Evolutionary conservation across 2,797 vertebrate species (phyloP), one percentile per base, ranked within the genome.

Genomic region (Hyperoplus immaculatus): DNA sequence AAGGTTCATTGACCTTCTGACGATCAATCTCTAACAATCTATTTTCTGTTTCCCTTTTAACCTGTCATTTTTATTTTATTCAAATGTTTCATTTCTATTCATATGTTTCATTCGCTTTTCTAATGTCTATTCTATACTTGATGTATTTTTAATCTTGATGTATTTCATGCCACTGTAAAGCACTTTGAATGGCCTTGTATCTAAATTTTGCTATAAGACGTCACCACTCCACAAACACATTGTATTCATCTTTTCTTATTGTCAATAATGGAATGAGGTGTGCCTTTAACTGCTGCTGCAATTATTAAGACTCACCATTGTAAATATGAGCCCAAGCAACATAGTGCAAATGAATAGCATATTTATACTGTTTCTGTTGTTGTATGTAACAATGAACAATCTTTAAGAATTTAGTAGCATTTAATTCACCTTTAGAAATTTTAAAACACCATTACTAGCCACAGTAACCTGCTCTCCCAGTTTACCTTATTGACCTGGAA

Each of bases 401-500:
- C 14, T 50, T 57, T 29, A 41, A 16, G 0, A 10, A 29, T 56
- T 18, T 12, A 14, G 4, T 50, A 57, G 38, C 10, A 14, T 42
- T 61, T 47, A 47, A 67, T 66, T 5, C 9, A 16, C 36, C 14
- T 8, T 63, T 55, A 43, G 13, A 58, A 5, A 29, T 2, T 47
- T 3, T 9, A 1, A 46, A 6, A 29, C 42, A 15, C 16, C 10
- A 65, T 45, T 21, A 56, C 11, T 46, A 38, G 41, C 18, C 0
- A 18, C 1, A 38, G 58, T 36, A 12, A 72, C 55, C 58, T 10
- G 51, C 43, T 59, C 14, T 16, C 12, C 47, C 49, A 55, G 13
- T 45, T 65, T 16, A 16, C 10, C 49, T 16, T 21, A 16, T 0
- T 16, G 1, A 47, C 60, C 42, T 76, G 66, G 62, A 72, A 74